Conservation (phyloP, 37 sponge, comb jelly and placozoan species). For the Mnemiopsis leidyi region DNA sequence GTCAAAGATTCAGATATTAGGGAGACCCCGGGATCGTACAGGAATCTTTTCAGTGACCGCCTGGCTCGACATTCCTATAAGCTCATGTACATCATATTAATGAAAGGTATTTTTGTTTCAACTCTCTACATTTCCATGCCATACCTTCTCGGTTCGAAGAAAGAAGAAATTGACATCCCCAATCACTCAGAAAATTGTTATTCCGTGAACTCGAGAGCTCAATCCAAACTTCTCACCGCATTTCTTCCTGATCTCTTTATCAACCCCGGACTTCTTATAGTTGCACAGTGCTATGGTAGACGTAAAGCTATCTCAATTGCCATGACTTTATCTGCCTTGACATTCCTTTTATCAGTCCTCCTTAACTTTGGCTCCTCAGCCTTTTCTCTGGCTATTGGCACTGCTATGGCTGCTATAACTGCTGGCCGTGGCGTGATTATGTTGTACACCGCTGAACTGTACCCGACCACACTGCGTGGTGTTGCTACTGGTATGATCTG, state of each 20-base stretch:
- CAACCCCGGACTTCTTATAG: neutral
- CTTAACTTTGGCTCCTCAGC: neutral
- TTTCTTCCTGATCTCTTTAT: constrained; percentile 43
- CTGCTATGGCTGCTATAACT: neutral
- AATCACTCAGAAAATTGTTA: neutral
- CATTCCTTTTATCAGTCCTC: neutral
- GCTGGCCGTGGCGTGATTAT: neutral
- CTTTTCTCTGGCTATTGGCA: constrained; percentile 32
- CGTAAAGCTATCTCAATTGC: neutral
- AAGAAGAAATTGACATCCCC: neutral
- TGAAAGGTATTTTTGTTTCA: constrained; percentile 30
- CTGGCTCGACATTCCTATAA: neutral
- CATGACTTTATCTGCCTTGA: neutral
- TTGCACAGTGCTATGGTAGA: neutral
- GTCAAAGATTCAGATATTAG: neutral
- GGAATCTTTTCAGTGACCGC: neutral
- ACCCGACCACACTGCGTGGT: constrained; percentile 36
- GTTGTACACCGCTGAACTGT: constrained; percentile 25
- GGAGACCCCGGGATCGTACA: constrained; percentile 19
- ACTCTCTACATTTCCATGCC: constrained; percentile 35
- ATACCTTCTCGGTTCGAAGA: neutral
- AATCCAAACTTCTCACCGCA: neutral
- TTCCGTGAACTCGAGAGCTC: neutral
- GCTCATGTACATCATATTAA: constrained; percentile 16
- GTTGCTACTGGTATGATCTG: constrained; percentile 49